These are phyloP conservation scores for Aspiorhynchus laticeps DNA, from an alignment of 2,113 vertebrate genomes.

Conservation along the genomic window DNA sequence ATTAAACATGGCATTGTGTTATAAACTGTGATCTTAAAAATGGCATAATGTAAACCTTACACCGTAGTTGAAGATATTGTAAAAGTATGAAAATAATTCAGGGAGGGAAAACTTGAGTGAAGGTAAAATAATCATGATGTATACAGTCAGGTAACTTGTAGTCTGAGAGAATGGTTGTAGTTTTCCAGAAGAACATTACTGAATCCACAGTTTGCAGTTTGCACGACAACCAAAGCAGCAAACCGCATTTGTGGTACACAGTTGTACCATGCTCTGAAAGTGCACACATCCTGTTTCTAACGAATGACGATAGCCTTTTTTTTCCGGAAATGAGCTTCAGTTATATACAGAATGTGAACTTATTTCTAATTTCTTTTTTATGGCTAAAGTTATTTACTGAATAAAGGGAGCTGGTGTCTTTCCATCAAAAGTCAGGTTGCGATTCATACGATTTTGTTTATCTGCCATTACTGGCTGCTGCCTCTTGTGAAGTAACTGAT, in stretches of 20 bases:
- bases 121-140: neutral
- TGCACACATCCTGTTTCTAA: constrained; percentile 23
- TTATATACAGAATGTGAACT: neutral
- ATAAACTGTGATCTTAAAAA: neutral
- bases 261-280: neutral
- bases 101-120: neutral
- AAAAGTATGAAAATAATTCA: neutral
- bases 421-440: neutral
- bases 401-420: neutral
- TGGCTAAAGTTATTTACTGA: neutral
- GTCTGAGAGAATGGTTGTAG: neutral
- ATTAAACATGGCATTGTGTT: neutral
- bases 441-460: neutral
- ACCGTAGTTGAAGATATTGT: neutral
- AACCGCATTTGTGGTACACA: neutral
- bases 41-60: neutral
- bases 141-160: neutral
- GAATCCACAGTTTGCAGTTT: neutral
- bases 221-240: neutral
- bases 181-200: neutral
- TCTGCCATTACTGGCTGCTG: neutral
- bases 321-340: neutral
- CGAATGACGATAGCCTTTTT: neutral
- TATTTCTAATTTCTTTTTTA: neutral
- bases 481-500: neutral